Base-by-base conservation (phyloP, 2,888 invertebrate genomes). In the Eupsilia transversa region DNA sequence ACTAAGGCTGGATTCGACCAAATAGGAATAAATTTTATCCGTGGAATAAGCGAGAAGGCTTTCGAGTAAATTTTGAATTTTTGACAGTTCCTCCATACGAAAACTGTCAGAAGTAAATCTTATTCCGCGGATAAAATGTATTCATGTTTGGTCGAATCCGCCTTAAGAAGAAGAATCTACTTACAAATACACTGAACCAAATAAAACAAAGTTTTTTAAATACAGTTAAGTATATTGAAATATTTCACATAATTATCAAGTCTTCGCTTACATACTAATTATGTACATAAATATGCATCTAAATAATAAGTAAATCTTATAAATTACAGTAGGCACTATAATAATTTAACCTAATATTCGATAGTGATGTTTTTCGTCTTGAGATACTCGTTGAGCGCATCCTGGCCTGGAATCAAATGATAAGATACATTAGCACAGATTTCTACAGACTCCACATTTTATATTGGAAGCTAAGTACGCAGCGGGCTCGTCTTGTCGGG, bases 281-380 rank as follows among this genome's bases (percentile, higher is more conserved):
- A 84, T 86, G 69, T 87, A 86, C 85, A 82, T 77, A 77, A 79
- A 79, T 84, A 75, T 76, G 79, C 75, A 82, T 65, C 52, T 80
- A 82, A 77, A 77, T 56, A 72, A 73, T 70, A 63, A 65, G n/a
- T 72, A 70, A 27, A 63, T 74, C 77, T 64, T 75, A 79, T 56
- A 57, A 56, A 60, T 80, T 75, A 68, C 20, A 35, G 9, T 63
- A 73, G 41, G 38, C 12, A 59, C 60, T 79, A 54, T 30, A 27
- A 57, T 67, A 68, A 70, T 57, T 77, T 68, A 75, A 49, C n/a
- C 56, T 94, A 98, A 96, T 99, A 99, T 96, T 99, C 99, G 86
- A 99, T 97, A 17, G 99, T 99, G 54, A 99, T 97, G 87, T 98
- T 98, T 96, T 99, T 99, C 1, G 99, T 99, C 93, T 98, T 99